These are phyloP conservation scores for Addax nasomaculatus DNA, from an alignment of 2,113 vertebrate species.

Conservation along the genomic window DNA sequence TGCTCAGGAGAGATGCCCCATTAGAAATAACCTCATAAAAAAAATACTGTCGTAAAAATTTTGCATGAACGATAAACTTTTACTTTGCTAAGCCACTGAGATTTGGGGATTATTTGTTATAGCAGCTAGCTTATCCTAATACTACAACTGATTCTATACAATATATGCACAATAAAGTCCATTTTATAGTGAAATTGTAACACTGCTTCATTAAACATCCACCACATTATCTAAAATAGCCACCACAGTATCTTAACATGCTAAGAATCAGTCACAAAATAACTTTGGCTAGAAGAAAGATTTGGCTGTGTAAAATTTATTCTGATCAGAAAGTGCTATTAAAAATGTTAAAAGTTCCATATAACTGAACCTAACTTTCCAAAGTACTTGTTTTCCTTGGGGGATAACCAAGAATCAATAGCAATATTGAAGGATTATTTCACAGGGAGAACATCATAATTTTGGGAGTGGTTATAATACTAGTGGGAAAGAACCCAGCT, in stretches of 20 bases:
- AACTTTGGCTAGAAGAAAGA: background rate
- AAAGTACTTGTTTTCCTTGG: background rate
- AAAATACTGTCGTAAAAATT: background rate
- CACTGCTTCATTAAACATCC: background rate
- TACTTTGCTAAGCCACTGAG: background rate
- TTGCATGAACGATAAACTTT: background rate
- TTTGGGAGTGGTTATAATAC: background rate
- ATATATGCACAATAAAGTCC: background rate
- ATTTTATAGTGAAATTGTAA: background rate
- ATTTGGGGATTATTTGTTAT: background rate
- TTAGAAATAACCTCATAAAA: background rate
- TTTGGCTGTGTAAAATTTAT: background rate
- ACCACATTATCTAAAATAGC: background rate
- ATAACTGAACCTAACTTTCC: background rate
- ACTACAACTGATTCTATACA: background rate
- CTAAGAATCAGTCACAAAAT: background rate
- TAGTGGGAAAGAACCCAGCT: background rate
- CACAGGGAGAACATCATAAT: background rate
- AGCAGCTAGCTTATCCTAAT: background rate
- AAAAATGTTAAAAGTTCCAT: background rate
- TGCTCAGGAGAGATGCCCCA: background rate
- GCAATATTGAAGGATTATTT: background rate
- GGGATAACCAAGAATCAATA: background rate
- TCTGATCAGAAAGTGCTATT: constrained; percentile 5
- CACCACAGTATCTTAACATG: background rate